Percentiles rank a stretch among this genome's conserved stretches.
phyloP scores from a whole-genome alignment of 1,140 invertebrate genomes.

The Aphaenogaster floridana region DNA sequence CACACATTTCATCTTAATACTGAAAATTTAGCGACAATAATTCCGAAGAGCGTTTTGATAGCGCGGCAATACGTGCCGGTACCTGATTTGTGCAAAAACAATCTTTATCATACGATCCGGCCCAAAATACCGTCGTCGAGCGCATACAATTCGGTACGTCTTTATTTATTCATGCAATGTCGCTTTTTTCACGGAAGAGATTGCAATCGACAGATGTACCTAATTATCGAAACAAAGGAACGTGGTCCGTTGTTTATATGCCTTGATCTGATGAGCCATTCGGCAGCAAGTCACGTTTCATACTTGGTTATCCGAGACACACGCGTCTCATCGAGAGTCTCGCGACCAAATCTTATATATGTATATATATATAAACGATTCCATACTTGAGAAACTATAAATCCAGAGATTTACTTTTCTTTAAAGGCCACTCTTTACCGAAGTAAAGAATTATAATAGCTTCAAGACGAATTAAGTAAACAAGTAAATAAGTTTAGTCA shows the following conservation, averaged over 20 bases:
- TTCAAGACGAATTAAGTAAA: background rate
- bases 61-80: background rate
- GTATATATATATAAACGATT: slow-evolving; percentile 3
- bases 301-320: slow-evolving; percentile 22
- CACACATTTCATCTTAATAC: background rate
- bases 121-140: background rate
- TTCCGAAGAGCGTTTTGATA: background rate
- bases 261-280: slow-evolving; percentile 17
- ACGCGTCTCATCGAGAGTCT: slow-evolving; percentile 15
- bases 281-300: slow-evolving; percentile 40
- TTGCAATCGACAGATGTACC: slow-evolving; percentile 23
- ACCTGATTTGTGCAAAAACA: background rate
- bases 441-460: background rate
- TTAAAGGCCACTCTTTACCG: background rate
- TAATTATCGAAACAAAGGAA: slow-evolving; percentile 34
- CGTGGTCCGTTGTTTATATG: slow-evolving; percentile 22
- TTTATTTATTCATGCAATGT: background rate
- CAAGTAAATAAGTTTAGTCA: background rate
- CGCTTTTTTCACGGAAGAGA: background rate
- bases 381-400: background rate
- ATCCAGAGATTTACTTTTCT: background rate
- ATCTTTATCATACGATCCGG: background rate
- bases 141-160: background rate
- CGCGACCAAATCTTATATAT: background rate
- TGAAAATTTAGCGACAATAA: background rate